Evolutionary conservation across 2,888 invertebrate genomes (phyloP).

Genomic region (Drosophila atripex): DNA sequence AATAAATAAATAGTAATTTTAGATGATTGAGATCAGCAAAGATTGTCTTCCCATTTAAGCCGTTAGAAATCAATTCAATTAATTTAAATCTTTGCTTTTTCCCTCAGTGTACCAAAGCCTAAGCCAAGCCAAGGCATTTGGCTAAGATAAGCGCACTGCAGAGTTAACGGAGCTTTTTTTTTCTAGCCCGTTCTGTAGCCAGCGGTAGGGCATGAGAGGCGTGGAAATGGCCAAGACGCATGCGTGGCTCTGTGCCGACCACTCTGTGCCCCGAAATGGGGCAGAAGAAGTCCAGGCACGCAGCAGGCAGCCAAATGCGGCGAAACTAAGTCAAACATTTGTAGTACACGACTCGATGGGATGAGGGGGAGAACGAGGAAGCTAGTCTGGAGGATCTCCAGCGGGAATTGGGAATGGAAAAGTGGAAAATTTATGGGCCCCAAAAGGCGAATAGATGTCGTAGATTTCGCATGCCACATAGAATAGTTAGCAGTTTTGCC

Average conservation of each 20-base stretch:
- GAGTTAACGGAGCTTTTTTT: slow-evolving; percentile 57
- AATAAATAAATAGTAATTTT: too few relatives aligned
- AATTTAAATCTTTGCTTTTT: not conserved
- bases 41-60: too few relatives aligned
- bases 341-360: slow-evolving; percentile 53
- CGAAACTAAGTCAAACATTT: slow-evolving; percentile 78
- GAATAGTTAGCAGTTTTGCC: slow-evolving; percentile 28
- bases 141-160: slow-evolving; percentile 60
- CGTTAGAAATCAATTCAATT: not conserved
- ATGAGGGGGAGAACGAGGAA: not conserved
- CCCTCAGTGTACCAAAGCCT: slow-evolving; percentile 23
- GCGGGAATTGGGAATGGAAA: slow-evolving; percentile 56
- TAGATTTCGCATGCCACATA: slow-evolving; percentile 46
- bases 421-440: slow-evolving; percentile 74
- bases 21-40: too few relatives aligned
- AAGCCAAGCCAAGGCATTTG: slow-evolving; percentile 51
- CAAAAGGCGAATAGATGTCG: slow-evolving; percentile 61
- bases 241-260: slow-evolving; percentile 68
- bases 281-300: slow-evolving; percentile 30
- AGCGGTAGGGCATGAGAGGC: slow-evolving; percentile 5
- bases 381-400: slow-evolving; percentile 35
- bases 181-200: slow-evolving; percentile 10
- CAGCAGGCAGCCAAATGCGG: slow-evolving; percentile 37
- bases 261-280: slow-evolving; percentile 10
- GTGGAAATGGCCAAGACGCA: slow-evolving; percentile 60